Percentiles rank a stretch among this genome's conserved stretches.
Conservation (phyloP, 2,797 vertebrate species). For the Danio kyathit region DNA sequence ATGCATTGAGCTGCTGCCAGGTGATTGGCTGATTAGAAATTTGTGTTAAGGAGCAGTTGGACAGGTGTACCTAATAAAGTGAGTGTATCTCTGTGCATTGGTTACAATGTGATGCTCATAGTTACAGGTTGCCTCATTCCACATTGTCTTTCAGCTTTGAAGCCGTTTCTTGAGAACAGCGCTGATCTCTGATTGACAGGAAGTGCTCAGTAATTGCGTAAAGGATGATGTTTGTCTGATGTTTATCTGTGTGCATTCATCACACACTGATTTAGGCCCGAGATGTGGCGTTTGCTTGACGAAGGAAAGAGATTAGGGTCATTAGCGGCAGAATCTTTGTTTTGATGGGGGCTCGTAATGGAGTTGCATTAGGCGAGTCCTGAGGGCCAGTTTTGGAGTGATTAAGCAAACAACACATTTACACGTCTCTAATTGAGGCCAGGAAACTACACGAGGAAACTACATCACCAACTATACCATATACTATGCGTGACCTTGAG, state of each 20-base stretch:
- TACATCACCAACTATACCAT: slow-evolving; percentile 51
- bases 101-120: no score
- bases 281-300: slow-evolving; percentile 73
- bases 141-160: no score
- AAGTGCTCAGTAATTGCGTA: neutral
- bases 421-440: slow-evolving; percentile 82
- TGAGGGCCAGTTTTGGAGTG: slow-evolving; percentile 79
- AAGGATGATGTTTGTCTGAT: neutral
- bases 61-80: no score
- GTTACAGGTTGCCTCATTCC: no score
- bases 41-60: no score
- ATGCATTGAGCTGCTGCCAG: no score
- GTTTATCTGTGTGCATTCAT: slow-evolving; percentile 67
- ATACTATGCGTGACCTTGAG: slow-evolving; percentile 45
- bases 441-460: slow-evolving; percentile 75
- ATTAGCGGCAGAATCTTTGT: slow-evolving; percentile 80
- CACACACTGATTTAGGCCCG: slow-evolving; percentile 77
- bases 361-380: slow-evolving; percentile 77
- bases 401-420: slow-evolving; percentile 85
- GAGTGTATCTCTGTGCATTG: no score
- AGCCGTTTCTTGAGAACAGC: slow-evolving; percentile 22
- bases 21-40: no score
- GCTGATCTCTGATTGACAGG: slow-evolving; percentile 5
- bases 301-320: slow-evolving; percentile 78
- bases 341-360: slow-evolving; percentile 82